Base-by-base conservation (phyloP, 2,797 vertebrate species). In the Phrynocephalus guinanensis region DNA sequence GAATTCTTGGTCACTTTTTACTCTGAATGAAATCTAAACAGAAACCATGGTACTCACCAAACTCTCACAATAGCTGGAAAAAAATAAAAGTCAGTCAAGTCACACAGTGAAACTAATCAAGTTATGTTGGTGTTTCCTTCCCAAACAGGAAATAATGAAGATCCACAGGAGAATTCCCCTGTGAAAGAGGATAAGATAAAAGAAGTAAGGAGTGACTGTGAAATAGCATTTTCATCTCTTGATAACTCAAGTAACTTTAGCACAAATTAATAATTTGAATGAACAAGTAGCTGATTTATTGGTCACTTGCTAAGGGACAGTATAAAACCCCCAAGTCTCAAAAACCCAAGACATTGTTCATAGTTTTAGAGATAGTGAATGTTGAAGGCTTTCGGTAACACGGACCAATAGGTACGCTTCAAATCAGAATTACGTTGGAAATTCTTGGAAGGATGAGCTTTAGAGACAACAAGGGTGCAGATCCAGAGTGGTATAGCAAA, bases 251-350 rank as follows among this genome's bases (percentile, higher is more conserved):
- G 81, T 56, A 72, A 71, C 0, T 6, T 72, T 26, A 79, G 67
- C 83, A 38, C 88, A 93, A 68, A 86, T 26, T 38, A 85, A 82
- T n/a, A 85, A 56, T 24, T 24, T 0, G 22, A 66, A 90, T 48
- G 82, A 50, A 87, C 88, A 95, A 90, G 95, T 96, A 90, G 28
- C 94, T 85, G 63, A 80, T 79, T 1, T 20, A 70, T 9, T 2
- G 80, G 60, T 2, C 85, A 85, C 79, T 88, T 3, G 1, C 56
- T 1, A 5, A 52, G 83, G 73, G 15, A 2, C 83, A 87, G n/a
- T 75, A 78, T 44, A 77, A 82, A 81, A 18, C 38, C 24, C 24
- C 10, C 30, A 73, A 82, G 10, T 24, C 38, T 44, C 26, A 22
- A 48, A 82, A 52, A 33, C 15, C 82, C 88, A 44, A 8, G 24